Base-by-base conservation (phyloP, 2,113 vertebrate species). In the Chaenogobius annularis region DNA sequence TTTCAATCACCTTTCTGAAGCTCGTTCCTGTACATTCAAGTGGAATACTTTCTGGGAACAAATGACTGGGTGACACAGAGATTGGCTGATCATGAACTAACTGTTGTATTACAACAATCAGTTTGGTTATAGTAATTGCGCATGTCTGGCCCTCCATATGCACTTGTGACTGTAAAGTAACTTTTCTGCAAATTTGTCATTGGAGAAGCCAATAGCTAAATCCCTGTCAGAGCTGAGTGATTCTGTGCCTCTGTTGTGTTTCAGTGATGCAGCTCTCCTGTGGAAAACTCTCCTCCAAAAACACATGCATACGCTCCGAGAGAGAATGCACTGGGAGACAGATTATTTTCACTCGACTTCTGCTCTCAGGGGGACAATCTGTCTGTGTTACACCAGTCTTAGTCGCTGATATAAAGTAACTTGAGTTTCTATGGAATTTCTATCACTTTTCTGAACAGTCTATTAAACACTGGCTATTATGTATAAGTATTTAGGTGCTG, bases 331-430 rank as follows among this genome's bases (percentile, higher is more conserved):
- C 67, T 75, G 52, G 68, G 74, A 83, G 87, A 89, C 83, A 73
- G 74, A 88, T 89, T 76, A 87, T 87, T 84, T 87, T 87, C 63
- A 75, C 73, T 79, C 80, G 79, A 85, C 78, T 86, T 83, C 40
- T 69, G 61, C 77, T 78, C 81, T 88, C 82, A 59, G 40, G 83
- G 83, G 83, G 71, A 63, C 68, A 74, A 85, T 91, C 80, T 73
- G 77, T 83, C 81, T 81, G 72, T 59, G 73, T 85, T 88, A 84
- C 56, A 77, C 68, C 68, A 71, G 76, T n/a, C 46, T 85, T 83
- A 87, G 82, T 88, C 78, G 81, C 78, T 72, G 12, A 73, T 69
- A 83, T 85, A 73, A 78, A 79, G 71, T 71, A 63, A 79, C 56
- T 64, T 37, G 26, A 63, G 55, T 74, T 62, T 77, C 66, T 70